phyloP scores from a whole-genome alignment of 2,113 vertebrate genomes.

The Pyrgilauda ruficollis region DNA sequence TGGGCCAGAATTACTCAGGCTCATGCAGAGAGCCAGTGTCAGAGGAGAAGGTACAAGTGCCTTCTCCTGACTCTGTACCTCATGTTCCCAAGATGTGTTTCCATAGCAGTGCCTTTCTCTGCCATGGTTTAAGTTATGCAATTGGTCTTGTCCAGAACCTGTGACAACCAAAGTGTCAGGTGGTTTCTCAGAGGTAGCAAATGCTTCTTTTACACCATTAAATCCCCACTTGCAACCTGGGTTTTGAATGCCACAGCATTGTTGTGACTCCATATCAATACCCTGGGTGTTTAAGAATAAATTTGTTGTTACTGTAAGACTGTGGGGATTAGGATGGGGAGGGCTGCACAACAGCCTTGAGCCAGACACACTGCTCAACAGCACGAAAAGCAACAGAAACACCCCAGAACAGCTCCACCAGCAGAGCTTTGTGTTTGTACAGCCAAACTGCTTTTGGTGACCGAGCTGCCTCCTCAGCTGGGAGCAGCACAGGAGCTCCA shows the following conservation, averaged over 20 bases:
- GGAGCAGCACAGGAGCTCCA: neutral
- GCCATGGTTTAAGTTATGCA: neutral
- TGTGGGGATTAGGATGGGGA: neutral
- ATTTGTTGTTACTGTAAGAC: neutral
- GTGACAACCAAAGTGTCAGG: neutral
- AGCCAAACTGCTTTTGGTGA: neutral
- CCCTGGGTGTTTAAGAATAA: neutral
- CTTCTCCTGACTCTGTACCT: neutral
- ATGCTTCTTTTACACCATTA: neutral
- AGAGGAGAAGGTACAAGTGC: neutral
- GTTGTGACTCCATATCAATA: neutral
- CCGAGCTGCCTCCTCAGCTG: neutral
- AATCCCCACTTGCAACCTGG: neutral
- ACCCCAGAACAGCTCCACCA: neutral
- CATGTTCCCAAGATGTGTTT: neutral
- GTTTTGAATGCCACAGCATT: rapidly evolving
- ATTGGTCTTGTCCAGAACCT: neutral
- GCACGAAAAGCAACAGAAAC: rapidly evolving
- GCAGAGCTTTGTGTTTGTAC: neutral
- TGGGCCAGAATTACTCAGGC: neutral
- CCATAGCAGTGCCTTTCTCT: neutral
- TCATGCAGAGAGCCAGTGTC: neutral
- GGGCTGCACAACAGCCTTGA: neutral
- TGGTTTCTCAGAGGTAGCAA: neutral
- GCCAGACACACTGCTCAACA: neutral